These are phyloP conservation scores for Hartigia nigra DNA, from an alignment of 2,888 invertebrate species.

Conservation along the genomic window DNA sequence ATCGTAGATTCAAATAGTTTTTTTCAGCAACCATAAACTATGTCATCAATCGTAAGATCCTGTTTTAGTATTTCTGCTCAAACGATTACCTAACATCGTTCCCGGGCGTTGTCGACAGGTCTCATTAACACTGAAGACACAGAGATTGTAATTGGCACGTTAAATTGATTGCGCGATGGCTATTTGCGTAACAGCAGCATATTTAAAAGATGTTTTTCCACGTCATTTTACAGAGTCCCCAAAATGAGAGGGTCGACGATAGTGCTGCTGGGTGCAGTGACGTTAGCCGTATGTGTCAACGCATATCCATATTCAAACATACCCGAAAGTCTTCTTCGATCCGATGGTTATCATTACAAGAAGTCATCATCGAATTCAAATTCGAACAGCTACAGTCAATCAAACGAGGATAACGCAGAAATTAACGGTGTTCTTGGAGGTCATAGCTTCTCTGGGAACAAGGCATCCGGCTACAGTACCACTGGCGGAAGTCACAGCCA, in stretches of 20 bases:
- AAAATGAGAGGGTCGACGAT: constrained; percentile 42
- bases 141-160: background rate
- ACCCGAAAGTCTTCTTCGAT: constrained; percentile 25
- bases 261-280: constrained; percentile 41
- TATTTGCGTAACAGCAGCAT: background rate
- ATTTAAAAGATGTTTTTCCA: background rate
- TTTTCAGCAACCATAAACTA: background rate
- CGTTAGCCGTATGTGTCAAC: constrained; percentile 33
- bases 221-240: constrained; percentile 31
- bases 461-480: constrained; percentile 30
- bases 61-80: background rate
- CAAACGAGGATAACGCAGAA: constrained; percentile 31
- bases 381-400: constrained; percentile 33
- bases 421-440: constrained; percentile 31
- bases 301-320: constrained; percentile 40
- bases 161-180: background rate
- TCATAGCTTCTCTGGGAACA: constrained; percentile 28
- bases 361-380: constrained; percentile 35
- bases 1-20: background rate
- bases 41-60: background rate
- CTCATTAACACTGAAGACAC: background rate
- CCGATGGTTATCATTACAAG: constrained; percentile 25
- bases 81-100: background rate
- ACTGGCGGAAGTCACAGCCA: constrained; percentile 30
- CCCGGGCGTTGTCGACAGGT: background rate